Evolutionary conservation across 2,797 vertebrate species (phyloP).

Genomic region (Sebastes jordani): DNA sequence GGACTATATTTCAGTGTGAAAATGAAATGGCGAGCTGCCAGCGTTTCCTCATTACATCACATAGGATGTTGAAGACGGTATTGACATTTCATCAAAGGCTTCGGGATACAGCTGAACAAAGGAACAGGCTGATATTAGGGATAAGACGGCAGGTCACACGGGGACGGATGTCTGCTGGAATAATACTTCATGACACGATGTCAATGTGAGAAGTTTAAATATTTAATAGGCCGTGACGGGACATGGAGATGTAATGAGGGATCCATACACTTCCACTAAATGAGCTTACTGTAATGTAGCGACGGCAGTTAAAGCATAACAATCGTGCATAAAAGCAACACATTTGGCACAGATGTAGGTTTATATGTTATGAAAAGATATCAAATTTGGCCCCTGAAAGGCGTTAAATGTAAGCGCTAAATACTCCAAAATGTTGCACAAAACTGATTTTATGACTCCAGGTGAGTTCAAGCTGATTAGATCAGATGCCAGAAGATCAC

Average conservation of each 20-base stretch:
- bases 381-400: too few relatives aligned
- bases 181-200: constrained; percentile 7
- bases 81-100: constrained; percentile 42
- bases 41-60: constrained; percentile 21
- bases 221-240: constrained; percentile 17
- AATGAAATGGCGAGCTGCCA: constrained; percentile 55
- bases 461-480: too few relatives aligned
- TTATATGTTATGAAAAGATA: too few relatives aligned
- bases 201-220: constrained; percentile 1
- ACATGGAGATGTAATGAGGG: constrained; percentile 20
- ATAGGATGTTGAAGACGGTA: constrained; percentile 23
- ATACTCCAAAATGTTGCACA: too few relatives aligned
- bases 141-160: not conserved
- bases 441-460: too few relatives aligned
- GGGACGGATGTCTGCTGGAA: not conserved
- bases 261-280: constrained; percentile 14
- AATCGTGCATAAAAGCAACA: too few relatives aligned
- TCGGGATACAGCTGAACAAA: not conserved
- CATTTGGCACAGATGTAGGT: too few relatives aligned
- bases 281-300: not conserved
- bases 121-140: not conserved
- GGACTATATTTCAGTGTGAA: constrained; percentile 20
- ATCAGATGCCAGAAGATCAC: too few relatives aligned
- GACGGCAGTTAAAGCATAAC: too few relatives aligned
- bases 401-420: too few relatives aligned